Conservation (phyloP, 2,888 invertebrate species). For the Platerodrilus igneus region DNA sequence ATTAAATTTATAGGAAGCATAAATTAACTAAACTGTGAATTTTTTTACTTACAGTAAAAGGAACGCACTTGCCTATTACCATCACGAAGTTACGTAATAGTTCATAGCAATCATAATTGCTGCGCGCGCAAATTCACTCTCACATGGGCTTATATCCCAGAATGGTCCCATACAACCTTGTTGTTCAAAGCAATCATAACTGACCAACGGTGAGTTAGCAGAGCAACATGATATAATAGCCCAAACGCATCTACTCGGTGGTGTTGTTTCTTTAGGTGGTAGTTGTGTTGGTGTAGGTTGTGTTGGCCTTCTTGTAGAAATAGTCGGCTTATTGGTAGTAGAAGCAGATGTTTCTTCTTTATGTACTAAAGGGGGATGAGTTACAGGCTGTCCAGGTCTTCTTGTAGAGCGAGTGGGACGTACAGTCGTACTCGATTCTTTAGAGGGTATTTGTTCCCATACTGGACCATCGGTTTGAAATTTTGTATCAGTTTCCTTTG, state of each 20-base stretch:
- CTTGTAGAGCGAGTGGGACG: slow-evolving; percentile 18
- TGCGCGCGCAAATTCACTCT: slow-evolving; percentile 54
- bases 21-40: too few species aligned
- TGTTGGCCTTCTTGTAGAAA: too few species aligned
- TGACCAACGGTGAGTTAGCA: slow-evolving; percentile 47
- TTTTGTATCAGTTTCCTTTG: slow-evolving; percentile 25
- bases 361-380: slow-evolving; percentile 33
- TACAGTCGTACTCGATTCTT: slow-evolving; percentile 20
- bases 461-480: slow-evolving; percentile 33
- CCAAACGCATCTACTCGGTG: slow-evolving; percentile 64
- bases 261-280: slow-evolving; percentile 41
- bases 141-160: slow-evolving; percentile 70
- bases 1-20: too few species aligned
- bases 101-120: slow-evolving; percentile 53
- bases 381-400: slow-evolving; percentile 17
- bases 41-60: slow-evolving; percentile 3
- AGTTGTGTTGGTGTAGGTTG: slow-evolving; percentile 28
- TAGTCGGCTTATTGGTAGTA: too few species aligned
- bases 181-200: slow-evolving; percentile 64
- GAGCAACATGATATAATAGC: slow-evolving; percentile 73
- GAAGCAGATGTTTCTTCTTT: too few species aligned
- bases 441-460: slow-evolving; percentile 33
- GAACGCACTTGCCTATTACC: slow-evolving; percentile 3
- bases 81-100: slow-evolving; percentile 34
- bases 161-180: slow-evolving; percentile 68